phyloP scores from a whole-genome alignment of 2,113 vertebrate genomes.

The Bujurquina vittata region DNA sequence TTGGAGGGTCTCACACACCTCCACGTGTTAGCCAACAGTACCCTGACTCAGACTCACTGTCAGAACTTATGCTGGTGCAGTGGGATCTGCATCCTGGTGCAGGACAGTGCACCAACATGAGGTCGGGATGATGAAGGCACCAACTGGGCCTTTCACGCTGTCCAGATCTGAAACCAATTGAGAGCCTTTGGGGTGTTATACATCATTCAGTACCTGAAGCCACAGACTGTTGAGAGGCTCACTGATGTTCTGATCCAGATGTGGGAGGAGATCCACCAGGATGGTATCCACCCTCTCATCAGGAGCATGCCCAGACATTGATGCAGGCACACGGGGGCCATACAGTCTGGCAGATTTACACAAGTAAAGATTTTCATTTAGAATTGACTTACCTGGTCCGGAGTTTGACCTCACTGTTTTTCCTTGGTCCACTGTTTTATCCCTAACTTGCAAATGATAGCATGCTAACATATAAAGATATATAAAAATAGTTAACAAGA shows the following conservation, averaged over 20 bases:
- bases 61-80: background rate
- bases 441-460: too few species aligned
- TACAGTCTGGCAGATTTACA: background rate
- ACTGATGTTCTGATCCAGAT: background rate
- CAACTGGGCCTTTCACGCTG: background rate
- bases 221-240: background rate
- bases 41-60: too few species aligned
- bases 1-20: background rate
- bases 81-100: too few species aligned
- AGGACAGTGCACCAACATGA: too few species aligned
- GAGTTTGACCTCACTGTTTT: too few species aligned
- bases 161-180: background rate
- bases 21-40: background rate
- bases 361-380: background rate
- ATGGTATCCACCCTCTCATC: background rate
- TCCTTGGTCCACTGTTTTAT: too few species aligned
- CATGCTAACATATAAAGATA: too few species aligned
- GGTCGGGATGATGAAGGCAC: background rate
- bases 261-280: background rate
- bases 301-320: background rate
- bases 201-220: background rate
- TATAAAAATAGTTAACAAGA: too few species aligned
- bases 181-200: background rate
- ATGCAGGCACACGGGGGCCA: background rate
- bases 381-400: background rate